phyloP scores from a whole-genome alignment of 2,888 invertebrate genomes.

The Cantharis lateralis region DNA sequence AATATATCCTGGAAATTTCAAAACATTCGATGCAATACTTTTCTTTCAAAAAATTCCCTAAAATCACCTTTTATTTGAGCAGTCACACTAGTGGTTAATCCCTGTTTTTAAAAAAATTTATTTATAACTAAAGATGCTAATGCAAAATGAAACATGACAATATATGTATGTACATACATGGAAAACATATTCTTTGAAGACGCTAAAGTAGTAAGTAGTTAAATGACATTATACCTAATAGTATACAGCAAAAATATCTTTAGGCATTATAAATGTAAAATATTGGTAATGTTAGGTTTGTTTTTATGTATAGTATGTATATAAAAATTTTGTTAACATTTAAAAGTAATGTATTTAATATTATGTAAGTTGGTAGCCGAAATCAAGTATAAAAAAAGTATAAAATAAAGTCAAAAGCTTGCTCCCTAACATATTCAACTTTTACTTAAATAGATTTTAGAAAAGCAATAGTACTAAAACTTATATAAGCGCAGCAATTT shows the following conservation, averaged over 20 bases:
- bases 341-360: not conserved
- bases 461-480: slow-evolving; percentile 25
- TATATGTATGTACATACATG: too few species aligned
- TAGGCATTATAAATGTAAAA: not conserved
- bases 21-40: too few species aligned
- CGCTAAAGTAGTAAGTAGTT: too few species aligned
- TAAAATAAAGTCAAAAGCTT: slow-evolving; percentile 30
- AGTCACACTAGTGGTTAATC: too few species aligned
- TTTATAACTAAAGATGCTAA: too few species aligned
- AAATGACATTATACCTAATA: not conserved
- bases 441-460: slow-evolving; percentile 28
- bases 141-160: too few species aligned
- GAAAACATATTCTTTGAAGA: too few species aligned
- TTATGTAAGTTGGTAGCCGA: not conserved
- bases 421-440: slow-evolving; percentile 26
- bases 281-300: not conserved
- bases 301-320: not conserved
- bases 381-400: slow-evolving; percentile 26
- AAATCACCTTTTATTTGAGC: too few species aligned
- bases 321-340: not conserved
- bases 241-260: not conserved
- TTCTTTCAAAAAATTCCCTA: too few species aligned
- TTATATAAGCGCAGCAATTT: slow-evolving; percentile 27
- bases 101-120: too few species aligned
- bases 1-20: too few species aligned